Evolutionary conservation across 2,888 invertebrate genomes (phyloP), one percentile per base, ranked within the genome.

Genomic region (Hirtodrosophila alboralis): DNA sequence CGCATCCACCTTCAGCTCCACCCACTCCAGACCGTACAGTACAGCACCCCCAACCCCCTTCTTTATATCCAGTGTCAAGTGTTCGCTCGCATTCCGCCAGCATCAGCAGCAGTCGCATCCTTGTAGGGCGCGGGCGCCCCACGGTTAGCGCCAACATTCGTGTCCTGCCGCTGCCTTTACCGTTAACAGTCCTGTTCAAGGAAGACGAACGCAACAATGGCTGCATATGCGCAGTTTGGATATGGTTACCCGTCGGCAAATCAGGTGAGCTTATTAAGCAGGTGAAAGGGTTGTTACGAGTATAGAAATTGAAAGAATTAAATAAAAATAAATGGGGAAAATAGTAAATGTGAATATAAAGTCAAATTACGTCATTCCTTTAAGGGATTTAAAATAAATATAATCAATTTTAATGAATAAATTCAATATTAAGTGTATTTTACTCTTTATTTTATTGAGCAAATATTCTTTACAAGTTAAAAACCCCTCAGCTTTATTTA

Each of bases 151-250:
- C 71, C 45, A 23, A 44, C 52, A 52, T 27, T 53, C 49, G 51
- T 45, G 59, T 49, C 52, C 72, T 54, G 72, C 44, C 34, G 28
- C 27, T 33, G 30, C 41, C 53, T n/a, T 52, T 23, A 23, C 28
- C 45, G 30, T 58, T 28, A 18, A 10, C 58, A 56, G 53, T 60
- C 43, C 59, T 44, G 44, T n/a, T n/a, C 64, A 43, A 53, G 40
- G 40, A 38, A 47, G 58, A 37, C 52, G 52, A 68, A 41, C 58
- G 54, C 49, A 45, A 69, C 80, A 71, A 91, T 91, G 91, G 90
- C 96, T 92, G 95, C 96, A 90, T 97, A 97, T 92, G 94, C 96
- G 91, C 96, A 97, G 92, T 96, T 97, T 92, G 96, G 96, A 92
- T 97, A 96, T 92, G 85, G 95, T 89, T 96, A 97, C 93, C 96